Base-by-base conservation (phyloP, 2,888 invertebrate species). In the Lasius platythorax region DNA sequence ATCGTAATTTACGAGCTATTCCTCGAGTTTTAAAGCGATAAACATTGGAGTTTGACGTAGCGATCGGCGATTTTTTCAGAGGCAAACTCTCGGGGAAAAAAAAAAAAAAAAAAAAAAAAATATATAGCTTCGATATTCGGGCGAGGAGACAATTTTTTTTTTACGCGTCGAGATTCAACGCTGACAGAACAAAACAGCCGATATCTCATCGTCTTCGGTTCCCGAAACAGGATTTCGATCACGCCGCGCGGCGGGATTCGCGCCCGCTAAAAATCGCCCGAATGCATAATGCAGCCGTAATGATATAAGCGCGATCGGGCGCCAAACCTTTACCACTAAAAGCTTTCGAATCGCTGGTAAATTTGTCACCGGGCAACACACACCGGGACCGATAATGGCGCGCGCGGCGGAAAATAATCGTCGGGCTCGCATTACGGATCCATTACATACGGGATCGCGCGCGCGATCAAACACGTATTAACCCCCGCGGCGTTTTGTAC, bases 361-460 rank as follows among this genome's bases (percentile, higher is more conserved):
- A 90, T 90, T 90, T 90, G 87, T 90, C 90, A 87, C 66, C 81
- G 81, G 84, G 74, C 63, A 66, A 70, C 85, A 66, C 33, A 23
- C 23, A 23, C 23, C 23, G 23, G 68, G 68, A 66, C 85, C 86
- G 85, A 87, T 89, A 87, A 88, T 84, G 84, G 87, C 79, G 43
- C 67, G 79, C 72, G 73, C 84, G 66, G 66, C 56, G 75, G 82
- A 83, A 86, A 84, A 88, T 89, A 88, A 90, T 89, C 87, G 86
- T 68, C 72, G 82, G 73, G 73, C 83, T 88, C 84, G 86, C 87
- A 90, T 90, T 88, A 88, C 83, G 90, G 87, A 85, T 90, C 88
- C 90, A 90, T 90, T 90, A 90, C 90, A 83, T 64, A 85, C 82
- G 82, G 83, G 89, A 88, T 89, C 88, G 85, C 84, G 89, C 84